These are phyloP conservation scores for Temnothorax longispinosus DNA, from an alignment of 1,140 invertebrate species.

Conservation along the genomic window DNA sequence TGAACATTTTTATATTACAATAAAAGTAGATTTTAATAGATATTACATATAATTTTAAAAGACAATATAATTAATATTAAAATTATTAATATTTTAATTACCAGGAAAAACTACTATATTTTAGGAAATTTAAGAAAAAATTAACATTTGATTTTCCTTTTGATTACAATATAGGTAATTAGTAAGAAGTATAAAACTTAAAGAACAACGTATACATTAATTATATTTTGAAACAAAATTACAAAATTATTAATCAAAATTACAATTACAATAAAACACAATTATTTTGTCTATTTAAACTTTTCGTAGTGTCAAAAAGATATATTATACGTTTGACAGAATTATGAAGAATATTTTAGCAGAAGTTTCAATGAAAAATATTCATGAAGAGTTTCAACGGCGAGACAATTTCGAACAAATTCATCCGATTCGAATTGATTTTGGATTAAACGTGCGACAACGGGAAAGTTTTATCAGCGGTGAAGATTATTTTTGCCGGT, in stretches of 20 bases:
- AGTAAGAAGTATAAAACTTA: neutral
- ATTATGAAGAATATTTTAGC: constrained; percentile 11
- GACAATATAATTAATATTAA: neutral
- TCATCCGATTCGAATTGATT: constrained; percentile 16
- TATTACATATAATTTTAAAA: neutral
- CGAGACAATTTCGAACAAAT: constrained; percentile 8
- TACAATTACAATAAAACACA: neutral
- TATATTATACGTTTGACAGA: neutral
- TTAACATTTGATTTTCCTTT: neutral
- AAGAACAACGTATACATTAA: neutral
- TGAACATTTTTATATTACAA: neutral
- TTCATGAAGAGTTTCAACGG: constrained; percentile 8
- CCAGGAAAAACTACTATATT: neutral
- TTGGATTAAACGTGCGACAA: constrained; percentile 53
- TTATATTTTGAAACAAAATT: neutral
- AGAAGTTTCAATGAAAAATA: neutral
- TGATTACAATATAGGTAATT: neutral
- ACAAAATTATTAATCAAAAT: neutral
- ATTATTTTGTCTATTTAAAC: neutral
- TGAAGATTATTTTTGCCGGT: constrained; percentile 69
- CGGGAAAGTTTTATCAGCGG: constrained; percentile 61
- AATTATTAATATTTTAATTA: neutral
- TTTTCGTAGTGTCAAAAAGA: neutral
- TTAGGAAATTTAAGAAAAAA: neutral
- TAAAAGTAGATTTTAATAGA: neutral